Evolutionary conservation across 2,888 invertebrate genomes (phyloP).

Genomic region (Lypha dubia): DNA sequence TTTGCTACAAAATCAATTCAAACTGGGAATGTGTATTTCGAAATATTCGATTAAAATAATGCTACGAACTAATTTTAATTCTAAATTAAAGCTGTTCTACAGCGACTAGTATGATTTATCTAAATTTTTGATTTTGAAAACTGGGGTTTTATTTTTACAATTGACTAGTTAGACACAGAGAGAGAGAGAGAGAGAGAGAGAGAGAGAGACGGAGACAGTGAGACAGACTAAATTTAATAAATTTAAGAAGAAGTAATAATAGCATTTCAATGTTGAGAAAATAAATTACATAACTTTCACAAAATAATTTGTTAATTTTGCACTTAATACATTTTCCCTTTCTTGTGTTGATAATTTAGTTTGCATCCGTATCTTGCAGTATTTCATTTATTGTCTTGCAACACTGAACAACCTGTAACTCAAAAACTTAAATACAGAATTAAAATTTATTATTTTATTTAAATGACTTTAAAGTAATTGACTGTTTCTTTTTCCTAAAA

Average conservation of each 20-base stretch:
- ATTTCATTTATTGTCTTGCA: neutral
- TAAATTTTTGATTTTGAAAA: constrained; percentile 53
- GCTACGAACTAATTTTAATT: neutral
- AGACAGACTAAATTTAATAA: neutral
- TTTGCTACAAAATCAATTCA: neutral
- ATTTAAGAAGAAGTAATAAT: neutral
- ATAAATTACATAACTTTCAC: too few species aligned
- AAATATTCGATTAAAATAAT: constrained; percentile 12
- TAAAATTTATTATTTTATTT: neutral
- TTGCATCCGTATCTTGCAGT: neutral
- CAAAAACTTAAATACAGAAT: constrained; percentile 44
- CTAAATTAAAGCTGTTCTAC: constrained; percentile 64
- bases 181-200: neutral
- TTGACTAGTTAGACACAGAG: constrained; percentile 61
- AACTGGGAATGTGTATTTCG: constrained; percentile 45
- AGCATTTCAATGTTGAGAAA: neutral
- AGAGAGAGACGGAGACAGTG: neutral
- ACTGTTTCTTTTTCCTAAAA: constrained; percentile 4
- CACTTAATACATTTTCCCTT: too few species aligned
- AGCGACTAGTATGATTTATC: constrained; percentile 64
- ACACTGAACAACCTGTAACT: constrained; percentile 2
- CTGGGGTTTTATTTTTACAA: constrained; percentile 22
- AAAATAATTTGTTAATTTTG: too few species aligned
- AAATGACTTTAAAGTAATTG: constrained; percentile 63
- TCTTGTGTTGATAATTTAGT: too few species aligned